Evolutionary conservation across 2,888 invertebrate species (phyloP), one percentile per base, ranked within the genome.

Genomic region (Sphaerophoria taeniata): DNA sequence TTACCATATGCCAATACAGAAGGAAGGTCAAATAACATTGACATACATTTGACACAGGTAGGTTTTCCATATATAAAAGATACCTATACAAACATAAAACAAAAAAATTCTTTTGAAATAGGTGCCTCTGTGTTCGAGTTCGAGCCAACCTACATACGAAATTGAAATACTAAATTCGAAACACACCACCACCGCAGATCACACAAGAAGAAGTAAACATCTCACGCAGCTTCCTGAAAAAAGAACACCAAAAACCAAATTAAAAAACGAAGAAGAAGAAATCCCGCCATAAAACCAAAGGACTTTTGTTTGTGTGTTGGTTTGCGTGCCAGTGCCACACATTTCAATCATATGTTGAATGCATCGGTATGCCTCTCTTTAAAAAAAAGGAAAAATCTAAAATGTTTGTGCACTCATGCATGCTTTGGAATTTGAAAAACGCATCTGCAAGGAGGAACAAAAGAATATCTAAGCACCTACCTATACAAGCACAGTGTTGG

Each of bases 391-490:
- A 3, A 49, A 43, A 78, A 60, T 65, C 51, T 61, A 70, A 71
- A 67, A 79, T 79, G 75, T 65, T 16, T 72, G 75, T 84, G 83
- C 83, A 84, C 45, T 84, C 83, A 84, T 39, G 70, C 83, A 70
- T 74, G 74, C 78, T 63, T 69, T 24, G 77, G 69, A 60, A 83
- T 79, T 78, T 71, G 69, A 72, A 80, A 84, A 79, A 84, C 80
- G 80, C 84, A 84, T 84, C 84, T 84, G 84, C 84, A 43, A 80
- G 55, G 24, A 24, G 43, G n/a, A 84, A 79, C 74, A 79, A 75
- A 75, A 75, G 79, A 78, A 67, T 55, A 6, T 45, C 33, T 70
- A 49, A 39, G 39, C 12, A 43, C 11, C 3, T 43, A 43, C 43
- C 43, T 9, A 43, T 43, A 43, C 43, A 43, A 4, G 11, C 3